Base-by-base conservation (phyloP, 1,140 invertebrate genomes). In the Brachionus rotundiformis region DNA sequence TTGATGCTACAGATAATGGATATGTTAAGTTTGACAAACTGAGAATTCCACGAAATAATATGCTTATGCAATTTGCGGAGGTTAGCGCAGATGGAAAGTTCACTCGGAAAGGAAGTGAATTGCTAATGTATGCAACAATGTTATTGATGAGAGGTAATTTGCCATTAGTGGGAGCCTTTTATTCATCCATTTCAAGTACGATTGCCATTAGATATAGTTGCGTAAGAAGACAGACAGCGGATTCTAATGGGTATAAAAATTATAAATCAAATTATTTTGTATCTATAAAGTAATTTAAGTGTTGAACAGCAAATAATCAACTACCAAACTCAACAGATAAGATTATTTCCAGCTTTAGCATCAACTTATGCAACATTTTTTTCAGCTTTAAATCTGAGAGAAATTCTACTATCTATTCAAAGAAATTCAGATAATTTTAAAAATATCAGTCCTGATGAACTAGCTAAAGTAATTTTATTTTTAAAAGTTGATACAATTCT, bases 101-200 rank as follows among this genome's bases (percentile, higher is more conserved):
- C 0, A 92, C 93, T 85, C 91, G 94, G 0, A 73, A 83, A 16
- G 90, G 92, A 27, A 94, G 92, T 86, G 92, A 92, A 59, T 96
- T 96, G 85, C 89, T 96, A 0, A 92, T 94, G 0, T 98, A 96
- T 87, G 94, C 94, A 11, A 94, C 94, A 0, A 96, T 98, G 95
- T 93, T 97, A 87, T 94, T 95, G 87, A 93, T 96, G 0, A 90
- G 95, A 16, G 93, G 94, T 10, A 91, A 93, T 27, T 88, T 97
- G 16, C 47, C 36, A 11, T 82, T 84, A 2, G 49, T 61, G 5
- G 76, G 63, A 23, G 84, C 73, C n/a, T 11, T 68, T 5, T 82
- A 41, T 83, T 90, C 95, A 82, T 91, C 92, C 2, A 93, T 94
- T 88, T 93, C 93, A 0, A 91, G 91, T 13, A 95, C 93, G 4